Evolutionary conservation across 2,113 vertebrate species (phyloP), one percentile per base, ranked within the genome.

Genomic region (Cyanistes caeruleus): DNA sequence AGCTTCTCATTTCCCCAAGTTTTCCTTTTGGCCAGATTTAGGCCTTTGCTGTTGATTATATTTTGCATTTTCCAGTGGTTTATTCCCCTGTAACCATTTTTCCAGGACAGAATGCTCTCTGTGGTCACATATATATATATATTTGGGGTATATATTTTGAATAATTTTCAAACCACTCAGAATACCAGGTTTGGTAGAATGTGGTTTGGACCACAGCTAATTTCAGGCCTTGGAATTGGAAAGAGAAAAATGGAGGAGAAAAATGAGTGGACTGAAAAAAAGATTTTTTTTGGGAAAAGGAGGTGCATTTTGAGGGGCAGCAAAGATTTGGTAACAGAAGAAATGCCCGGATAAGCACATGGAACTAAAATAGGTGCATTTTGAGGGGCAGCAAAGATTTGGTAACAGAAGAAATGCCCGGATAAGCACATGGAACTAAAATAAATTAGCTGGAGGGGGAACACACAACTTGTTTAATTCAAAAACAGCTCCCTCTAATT

Each of bases 1-100:
- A 70, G 86, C 72, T 62, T 80, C 84, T 91, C 65, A 62, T 91
- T 73, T 51, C 51, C 22, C 43, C 0, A 70, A 22, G 22, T 56
- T 94, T 92, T 90, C 70, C 33, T 1, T 80, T 70, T 60, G 84
- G 51, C 30, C 65, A 49, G 16, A 51, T 92, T 79, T 76, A 56
- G 76, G 43, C 53, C 60, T 60, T 22, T 68, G 43, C 48, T 63
- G 53, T 52, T 78, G 80, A n/a, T 81, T 31, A 10, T 51, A 59
- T 46, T 96, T 92, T 19, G 46, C 12, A 25, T 90, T 96, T 95
- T 92, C 31, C 55, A 65, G 56, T 3, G 35, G 35, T 90, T 96
- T 91, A 15, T 49, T 84, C 39, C 70, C 53, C 7, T 87, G 13
- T 53, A 84, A 46, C 67, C 23, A 7, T 77, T 75, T 95, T 81